phyloP scores from a whole-genome alignment of 1,140 invertebrate species.

The Penaeus vannamei region DNA sequence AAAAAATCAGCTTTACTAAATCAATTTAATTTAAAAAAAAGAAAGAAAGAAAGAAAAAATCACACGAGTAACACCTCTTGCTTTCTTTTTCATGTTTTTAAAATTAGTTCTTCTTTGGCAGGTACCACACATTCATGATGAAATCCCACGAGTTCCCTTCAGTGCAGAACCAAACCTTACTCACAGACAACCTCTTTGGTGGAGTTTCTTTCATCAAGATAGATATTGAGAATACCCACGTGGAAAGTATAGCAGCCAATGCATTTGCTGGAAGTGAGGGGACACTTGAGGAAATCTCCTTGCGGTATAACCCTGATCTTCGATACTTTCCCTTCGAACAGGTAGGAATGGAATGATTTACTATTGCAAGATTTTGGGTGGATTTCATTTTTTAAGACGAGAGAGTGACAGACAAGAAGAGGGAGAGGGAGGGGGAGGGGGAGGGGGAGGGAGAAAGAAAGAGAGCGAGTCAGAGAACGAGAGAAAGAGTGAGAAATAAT shows the following conservation, averaged over 20 bases:
- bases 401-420: no score
- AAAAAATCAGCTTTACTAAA: background rate
- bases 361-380: background rate
- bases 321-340: slow-evolving; percentile 17
- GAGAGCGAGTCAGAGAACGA: no score
- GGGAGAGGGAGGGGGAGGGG: no score
- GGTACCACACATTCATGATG: background rate
- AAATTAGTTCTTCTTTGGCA: background rate
- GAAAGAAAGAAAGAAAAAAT: background rate
- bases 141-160: background rate
- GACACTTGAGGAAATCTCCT: background rate
- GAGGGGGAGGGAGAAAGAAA: no score
- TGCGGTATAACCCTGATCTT: slow-evolving; percentile 17
- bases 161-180: background rate
- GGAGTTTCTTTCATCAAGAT: background rate
- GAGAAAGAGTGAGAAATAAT: no score
- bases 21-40: background rate
- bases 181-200: slow-evolving; percentile 30
- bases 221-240: background rate
- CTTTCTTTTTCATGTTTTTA: no score
- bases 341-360: background rate
- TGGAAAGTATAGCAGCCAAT: slow-evolving; percentile 6
- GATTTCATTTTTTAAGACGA: background rate
- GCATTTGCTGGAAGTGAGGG: slow-evolving; percentile 37
- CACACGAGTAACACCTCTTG: background rate